A percentile compares a stretch with the other conserved stretches of the same genome.
phyloP scores from a whole-genome alignment of 2,113 vertebrate species.

The Plecotus auritus region DNA sequence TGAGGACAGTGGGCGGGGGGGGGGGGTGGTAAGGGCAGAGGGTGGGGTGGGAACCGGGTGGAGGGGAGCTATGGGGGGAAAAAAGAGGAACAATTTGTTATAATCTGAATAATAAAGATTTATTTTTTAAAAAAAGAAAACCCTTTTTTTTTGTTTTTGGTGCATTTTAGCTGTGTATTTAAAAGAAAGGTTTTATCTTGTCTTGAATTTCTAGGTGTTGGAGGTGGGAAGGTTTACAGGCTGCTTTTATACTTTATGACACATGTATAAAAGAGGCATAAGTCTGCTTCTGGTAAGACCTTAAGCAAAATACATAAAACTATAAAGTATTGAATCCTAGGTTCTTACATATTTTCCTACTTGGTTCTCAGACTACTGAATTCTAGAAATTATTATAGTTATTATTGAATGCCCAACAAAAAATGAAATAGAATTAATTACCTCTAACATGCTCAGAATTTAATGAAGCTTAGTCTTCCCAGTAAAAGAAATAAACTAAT shows the following conservation, averaged over 20 bases:
- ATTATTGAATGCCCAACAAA: background rate
- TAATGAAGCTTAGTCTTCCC: background rate
- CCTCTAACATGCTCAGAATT: background rate
- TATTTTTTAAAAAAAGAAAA: no score
- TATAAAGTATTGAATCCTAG: background rate
- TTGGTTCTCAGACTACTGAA: background rate
- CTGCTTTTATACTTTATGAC: background rate
- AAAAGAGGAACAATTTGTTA: no score
- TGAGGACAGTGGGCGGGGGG: no score
- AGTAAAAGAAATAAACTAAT: background rate
- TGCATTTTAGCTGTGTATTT: background rate
- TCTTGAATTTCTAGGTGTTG: background rate
- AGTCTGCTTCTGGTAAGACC: background rate
- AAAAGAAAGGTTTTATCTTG: slow-evolving; percentile 1
- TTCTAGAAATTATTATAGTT: background rate
- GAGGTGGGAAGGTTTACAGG: background rate
- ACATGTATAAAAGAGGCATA: background rate
- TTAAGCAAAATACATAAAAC: background rate
- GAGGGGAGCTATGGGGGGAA: no score
- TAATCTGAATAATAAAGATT: no score
- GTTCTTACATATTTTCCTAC: background rate
- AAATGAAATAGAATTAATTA: background rate
- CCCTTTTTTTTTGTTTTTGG: no score
- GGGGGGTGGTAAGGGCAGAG: no score
- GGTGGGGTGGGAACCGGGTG: no score